Conservation (phyloP, 2,888 invertebrate species). For the Mythimna ferrago region DNA sequence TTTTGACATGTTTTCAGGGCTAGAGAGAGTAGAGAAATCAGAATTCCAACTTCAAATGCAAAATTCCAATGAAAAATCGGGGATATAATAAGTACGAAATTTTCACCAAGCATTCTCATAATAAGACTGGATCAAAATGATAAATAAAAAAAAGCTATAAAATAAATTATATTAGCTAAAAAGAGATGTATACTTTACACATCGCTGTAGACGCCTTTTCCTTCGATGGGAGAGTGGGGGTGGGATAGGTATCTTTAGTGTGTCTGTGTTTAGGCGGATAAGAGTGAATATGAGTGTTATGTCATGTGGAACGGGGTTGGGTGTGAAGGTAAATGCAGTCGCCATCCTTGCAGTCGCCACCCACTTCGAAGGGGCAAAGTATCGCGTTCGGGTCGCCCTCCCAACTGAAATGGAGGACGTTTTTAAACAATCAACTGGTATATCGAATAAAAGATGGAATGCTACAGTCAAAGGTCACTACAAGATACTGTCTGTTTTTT, state of each 20-base stretch:
- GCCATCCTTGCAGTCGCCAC: slow-evolving; percentile 88
- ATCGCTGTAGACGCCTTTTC: slow-evolving; percentile 78
- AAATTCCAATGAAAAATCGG: too few species aligned
- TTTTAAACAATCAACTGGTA: slow-evolving; percentile 42
- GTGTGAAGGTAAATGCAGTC: slow-evolving; percentile 89
- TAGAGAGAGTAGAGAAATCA: too few species aligned
- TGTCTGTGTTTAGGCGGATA: slow-evolving; percentile 67
- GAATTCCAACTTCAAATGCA: too few species aligned
- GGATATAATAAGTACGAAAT: too few species aligned
- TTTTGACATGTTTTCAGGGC: too few species aligned
- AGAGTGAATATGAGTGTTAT: slow-evolving; percentile 65
- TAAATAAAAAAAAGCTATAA: slow-evolving; percentile 38
- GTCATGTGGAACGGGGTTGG: slow-evolving; percentile 79
- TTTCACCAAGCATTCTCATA: too few species aligned
- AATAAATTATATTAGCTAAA: slow-evolving; percentile 56
- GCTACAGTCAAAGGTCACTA: background rate
- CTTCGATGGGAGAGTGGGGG: slow-evolving; percentile 63
- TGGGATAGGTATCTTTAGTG: slow-evolving; percentile 57
- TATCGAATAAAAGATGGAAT: background rate
- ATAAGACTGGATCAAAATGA: background rate
- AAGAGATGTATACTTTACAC: slow-evolving; percentile 86
- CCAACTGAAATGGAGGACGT: slow-evolving; percentile 83
- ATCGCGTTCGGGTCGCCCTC: slow-evolving; percentile 86
- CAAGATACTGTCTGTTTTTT: too few species aligned
- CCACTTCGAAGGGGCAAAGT: slow-evolving; percentile 88